Percentiles rank a stretch among this genome's conserved stretches.
Evolutionary conservation across 2,888 invertebrate species (phyloP).

Genomic region (Drosophila ezoana): DNA sequence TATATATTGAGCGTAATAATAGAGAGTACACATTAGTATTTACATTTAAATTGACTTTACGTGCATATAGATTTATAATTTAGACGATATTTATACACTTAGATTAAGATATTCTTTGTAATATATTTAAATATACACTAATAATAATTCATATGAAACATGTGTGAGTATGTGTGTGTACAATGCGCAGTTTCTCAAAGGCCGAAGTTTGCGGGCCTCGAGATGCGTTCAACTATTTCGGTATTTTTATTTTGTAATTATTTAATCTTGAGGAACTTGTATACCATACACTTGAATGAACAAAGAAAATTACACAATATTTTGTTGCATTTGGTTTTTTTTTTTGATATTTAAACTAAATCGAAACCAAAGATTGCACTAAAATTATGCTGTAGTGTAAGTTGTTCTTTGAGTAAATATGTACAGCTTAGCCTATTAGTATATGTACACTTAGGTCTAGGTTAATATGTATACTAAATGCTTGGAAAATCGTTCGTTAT

Average conservation of each 20-base stretch:
- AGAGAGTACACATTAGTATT: slow-evolving; percentile 38
- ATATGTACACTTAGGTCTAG: slow-evolving; percentile 43
- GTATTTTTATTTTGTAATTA: slow-evolving; percentile 63
- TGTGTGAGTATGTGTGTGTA: slow-evolving; percentile 71
- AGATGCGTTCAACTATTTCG: slow-evolving; percentile 79
- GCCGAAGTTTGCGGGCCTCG: slow-evolving; percentile 27
- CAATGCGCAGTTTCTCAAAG: slow-evolving; percentile 58
- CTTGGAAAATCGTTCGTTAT: slow-evolving; percentile 62
- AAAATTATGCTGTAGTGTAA: slow-evolving; percentile 74
- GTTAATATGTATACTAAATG: slow-evolving; percentile 57
- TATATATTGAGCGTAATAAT: slow-evolving; percentile 54
- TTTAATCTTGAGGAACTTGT: slow-evolving; percentile 89
- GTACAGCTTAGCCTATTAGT: slow-evolving; percentile 47
- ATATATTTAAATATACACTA: slow-evolving; percentile 42
- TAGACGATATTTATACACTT: slow-evolving; percentile 45
- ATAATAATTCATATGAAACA: slow-evolving; percentile 76
- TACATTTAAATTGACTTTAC: slow-evolving; percentile 68
- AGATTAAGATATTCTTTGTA: slow-evolving; percentile 16
- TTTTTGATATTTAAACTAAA: slow-evolving; percentile 41
- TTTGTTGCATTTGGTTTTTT: slow-evolving; percentile 71
- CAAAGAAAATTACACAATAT: slow-evolving; percentile 83
- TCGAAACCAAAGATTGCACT: slow-evolving; percentile 77
- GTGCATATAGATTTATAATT: slow-evolving; percentile 35
- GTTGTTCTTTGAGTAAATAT: slow-evolving; percentile 47
- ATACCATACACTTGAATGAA: slow-evolving; percentile 87